Evolutionary conservation across 2,888 invertebrate species (phyloP).

Genomic region (Ormia ochracea): DNA sequence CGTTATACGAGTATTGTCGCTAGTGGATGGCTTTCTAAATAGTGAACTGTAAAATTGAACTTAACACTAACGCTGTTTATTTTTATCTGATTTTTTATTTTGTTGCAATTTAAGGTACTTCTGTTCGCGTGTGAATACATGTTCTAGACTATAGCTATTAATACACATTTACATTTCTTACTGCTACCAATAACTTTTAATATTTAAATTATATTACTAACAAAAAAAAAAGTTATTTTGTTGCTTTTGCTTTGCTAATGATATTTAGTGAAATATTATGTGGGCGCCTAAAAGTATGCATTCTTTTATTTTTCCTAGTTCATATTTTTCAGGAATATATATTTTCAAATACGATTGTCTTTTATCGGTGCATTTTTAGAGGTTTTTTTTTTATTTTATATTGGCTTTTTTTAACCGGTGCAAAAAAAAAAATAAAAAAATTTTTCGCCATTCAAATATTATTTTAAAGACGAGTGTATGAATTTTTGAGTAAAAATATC

Average conservation of each 20-base stretch:
- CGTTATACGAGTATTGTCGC: slow-evolving; percentile 38
- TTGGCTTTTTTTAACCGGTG: not conserved
- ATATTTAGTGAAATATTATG: not conserved
- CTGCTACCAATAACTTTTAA: not conserved
- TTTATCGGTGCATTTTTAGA: not conserved
- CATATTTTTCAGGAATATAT: not conserved
- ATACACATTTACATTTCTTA: not conserved
- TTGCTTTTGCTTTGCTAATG: not conserved
- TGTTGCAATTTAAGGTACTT: slow-evolving; percentile 28
- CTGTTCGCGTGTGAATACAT: not conserved
- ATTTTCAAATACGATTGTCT: not conserved
- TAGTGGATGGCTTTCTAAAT: slow-evolving; percentile 42
- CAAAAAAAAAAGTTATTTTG: slow-evolving; percentile 32
- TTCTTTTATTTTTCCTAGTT: slow-evolving; percentile 38
- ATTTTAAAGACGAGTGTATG: too few species aligned
- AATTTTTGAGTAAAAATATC: too few species aligned
- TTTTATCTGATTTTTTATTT: not conserved
- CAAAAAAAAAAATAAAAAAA: too few species aligned
- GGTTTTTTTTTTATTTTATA: not conserved
- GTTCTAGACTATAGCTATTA: not conserved
- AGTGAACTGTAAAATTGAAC: slow-evolving; percentile 27
- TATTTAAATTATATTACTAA: not conserved
- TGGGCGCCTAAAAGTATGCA: slow-evolving; percentile 38
- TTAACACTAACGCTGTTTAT: slow-evolving; percentile 6
- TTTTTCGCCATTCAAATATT: too few species aligned